Conservation (phyloP, 1,140 invertebrate genomes). For the Mamestra configurata region DNA sequence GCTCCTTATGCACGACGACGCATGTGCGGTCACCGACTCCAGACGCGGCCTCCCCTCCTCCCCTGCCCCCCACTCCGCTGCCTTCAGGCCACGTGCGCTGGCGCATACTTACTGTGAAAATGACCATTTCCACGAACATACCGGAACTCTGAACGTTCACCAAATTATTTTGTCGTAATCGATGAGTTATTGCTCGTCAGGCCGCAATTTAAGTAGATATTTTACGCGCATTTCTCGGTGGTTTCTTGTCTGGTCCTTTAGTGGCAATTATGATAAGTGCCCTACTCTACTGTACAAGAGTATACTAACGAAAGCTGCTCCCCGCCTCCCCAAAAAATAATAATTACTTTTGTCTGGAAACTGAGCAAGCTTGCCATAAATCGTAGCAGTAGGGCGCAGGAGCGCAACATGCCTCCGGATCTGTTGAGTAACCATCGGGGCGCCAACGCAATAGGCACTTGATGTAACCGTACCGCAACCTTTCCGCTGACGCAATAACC, state of each 20-base stretch:
- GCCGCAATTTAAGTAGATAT: constrained; percentile 23
- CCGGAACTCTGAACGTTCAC: constrained; percentile 73
- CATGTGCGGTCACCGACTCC: constrained; percentile 81
- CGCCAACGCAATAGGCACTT: constrained; percentile 69
- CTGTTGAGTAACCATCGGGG: constrained; percentile 75
- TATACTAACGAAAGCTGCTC: too few species aligned
- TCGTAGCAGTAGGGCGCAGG: constrained; percentile 13
- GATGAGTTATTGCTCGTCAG: constrained; percentile 30
- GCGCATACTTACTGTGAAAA: constrained; percentile 77
- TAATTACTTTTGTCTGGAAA: not conserved
- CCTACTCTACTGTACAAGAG: not conserved
- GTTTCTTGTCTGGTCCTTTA: not conserved
- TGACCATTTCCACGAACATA: constrained; percentile 80
- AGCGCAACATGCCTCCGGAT: constrained; percentile 64
- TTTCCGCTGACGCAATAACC: constrained; percentile 82
- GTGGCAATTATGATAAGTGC: constrained; percentile 1
- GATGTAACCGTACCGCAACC: constrained; percentile 83
- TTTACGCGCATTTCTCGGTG: not conserved
- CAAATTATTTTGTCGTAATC: constrained; percentile 43
- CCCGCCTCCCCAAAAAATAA: not conserved
- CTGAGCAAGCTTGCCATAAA: not conserved
- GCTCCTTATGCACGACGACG: constrained; percentile 81
- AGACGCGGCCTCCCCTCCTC: constrained; percentile 50
- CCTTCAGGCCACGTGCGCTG: constrained; percentile 66
- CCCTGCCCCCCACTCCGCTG: constrained; percentile 46